Evolutionary conservation across 2,113 vertebrate species (phyloP).

Genomic region (Meriones unguiculatus): DNA sequence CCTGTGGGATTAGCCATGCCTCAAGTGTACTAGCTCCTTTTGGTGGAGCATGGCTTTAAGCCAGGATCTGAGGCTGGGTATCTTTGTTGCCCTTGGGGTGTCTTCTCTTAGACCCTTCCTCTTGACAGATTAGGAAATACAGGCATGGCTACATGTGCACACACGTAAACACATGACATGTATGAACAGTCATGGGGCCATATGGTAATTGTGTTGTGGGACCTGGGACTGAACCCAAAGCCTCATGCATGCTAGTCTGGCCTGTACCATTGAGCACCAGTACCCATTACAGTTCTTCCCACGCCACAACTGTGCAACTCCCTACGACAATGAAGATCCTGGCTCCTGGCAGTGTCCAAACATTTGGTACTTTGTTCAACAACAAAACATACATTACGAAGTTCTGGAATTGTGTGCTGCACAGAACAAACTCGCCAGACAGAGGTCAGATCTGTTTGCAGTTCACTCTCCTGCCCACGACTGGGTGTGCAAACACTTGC

Average conservation of each 20-base stretch:
- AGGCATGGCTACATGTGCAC: fast-evolving
- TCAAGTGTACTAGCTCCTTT: background rate
- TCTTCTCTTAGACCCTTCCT: background rate
- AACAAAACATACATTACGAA: background rate
- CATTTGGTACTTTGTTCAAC: background rate
- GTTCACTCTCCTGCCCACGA: too few relatives aligned
- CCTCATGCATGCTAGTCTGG: background rate
- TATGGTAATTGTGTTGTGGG: background rate
- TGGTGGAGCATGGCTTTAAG: background rate
- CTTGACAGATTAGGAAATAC: background rate
- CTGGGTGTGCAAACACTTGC: background rate
- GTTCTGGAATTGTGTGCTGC: background rate
- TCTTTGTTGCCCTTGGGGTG: background rate
- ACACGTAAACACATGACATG: background rate
- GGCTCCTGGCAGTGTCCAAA: fast-evolving
- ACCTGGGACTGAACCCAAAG: background rate
- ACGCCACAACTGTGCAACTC: fast-evolving
- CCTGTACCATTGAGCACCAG: background rate
- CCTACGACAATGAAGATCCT: background rate
- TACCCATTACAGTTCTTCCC: background rate
- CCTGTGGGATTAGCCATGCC: background rate
- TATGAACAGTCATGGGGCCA: background rate
- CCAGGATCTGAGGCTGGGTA: background rate
- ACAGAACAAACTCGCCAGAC: background rate
- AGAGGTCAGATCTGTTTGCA: background rate